phyloP scores from a whole-genome alignment of 2,888 invertebrate genomes.

The Resseliella maxima region DNA sequence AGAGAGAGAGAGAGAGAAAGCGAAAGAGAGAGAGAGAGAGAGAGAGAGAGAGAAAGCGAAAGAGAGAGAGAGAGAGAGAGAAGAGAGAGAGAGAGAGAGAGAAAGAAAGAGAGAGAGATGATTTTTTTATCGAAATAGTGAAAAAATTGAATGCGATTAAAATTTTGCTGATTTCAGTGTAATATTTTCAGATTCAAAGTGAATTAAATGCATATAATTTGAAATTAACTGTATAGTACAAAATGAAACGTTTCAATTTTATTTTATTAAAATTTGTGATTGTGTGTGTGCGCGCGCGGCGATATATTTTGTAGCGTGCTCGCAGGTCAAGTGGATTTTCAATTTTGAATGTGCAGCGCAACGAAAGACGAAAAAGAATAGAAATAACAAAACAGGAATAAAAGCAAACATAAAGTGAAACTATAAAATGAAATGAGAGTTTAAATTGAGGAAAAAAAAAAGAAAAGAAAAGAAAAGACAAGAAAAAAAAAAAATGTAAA shows the following conservation, averaged over 20 bases:
- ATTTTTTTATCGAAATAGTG: too few species aligned
- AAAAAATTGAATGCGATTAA: too few species aligned
- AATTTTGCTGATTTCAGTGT: not conserved
- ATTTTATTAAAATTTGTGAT: not conserved
- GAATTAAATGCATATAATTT: not conserved
- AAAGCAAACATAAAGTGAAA: conserved; percentile 30
- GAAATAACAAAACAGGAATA: not conserved
- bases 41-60: too few species aligned
- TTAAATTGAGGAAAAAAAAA: not conserved
- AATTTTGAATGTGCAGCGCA: not conserved
- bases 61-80: too few species aligned
- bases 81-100: too few species aligned
- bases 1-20: too few species aligned
- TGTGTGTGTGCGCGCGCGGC: not conserved
- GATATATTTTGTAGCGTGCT: not conserved
- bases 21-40: too few species aligned
- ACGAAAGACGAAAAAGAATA: conserved; percentile 22
- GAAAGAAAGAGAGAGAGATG: too few species aligned
- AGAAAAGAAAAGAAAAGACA: not conserved
- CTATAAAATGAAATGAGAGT: not conserved
- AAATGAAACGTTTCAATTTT: not conserved
- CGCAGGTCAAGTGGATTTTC: conserved; percentile 38
- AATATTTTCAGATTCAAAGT: too few species aligned
- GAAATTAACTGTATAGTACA: not conserved
- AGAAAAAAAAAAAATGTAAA: not conserved